Evolutionary conservation across 2,113 vertebrate species (phyloP), one percentile per base, ranked within the genome.

Genomic region (Alligator mississippiensis): DNA sequence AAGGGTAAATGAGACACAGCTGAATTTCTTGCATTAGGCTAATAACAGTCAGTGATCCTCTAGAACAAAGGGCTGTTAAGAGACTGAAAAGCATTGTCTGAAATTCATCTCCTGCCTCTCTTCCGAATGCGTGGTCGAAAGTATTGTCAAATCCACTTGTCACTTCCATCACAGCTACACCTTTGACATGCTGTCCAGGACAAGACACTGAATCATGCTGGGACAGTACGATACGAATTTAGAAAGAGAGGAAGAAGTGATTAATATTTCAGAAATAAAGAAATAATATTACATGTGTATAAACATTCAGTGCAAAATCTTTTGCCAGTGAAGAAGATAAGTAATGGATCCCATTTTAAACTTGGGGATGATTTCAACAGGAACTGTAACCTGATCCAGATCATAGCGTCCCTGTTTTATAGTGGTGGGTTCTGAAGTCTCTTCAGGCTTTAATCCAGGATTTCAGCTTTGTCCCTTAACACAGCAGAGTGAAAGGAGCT

Each of bases 1-100:
- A 84, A 82, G 76, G 85, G 92, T 92, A 96, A 97, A 96, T 94
- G 96, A 96, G 96, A 97, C 94, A 93, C 95, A 96, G 80, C 96
- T 94, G 92, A 77, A 89, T 94, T 93, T 92, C 90, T 88, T 90
- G 90, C 87, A 87, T 94, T 94, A 93, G 84, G 77, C 88, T 96
- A 90, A 94, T 92, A 96, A 93, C 90, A 90, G 88, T 28, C 91
- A 77, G 5, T 84, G 90, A 90, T 95, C 82, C 64, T 62, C 79
- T 86, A 80, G 90, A 95, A 90, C 60, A 87, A 89, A 94, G 22
- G 82, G 54, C 89, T 96, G 64, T 66, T 57, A 90, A 86, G 74
- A n/a, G n/a, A 90, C 83, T 85, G 83, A 83, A 90, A 95, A 84
- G 57, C 59, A 91, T 84, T 88, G 89, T 74, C 76, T 90, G 85